Base-by-base conservation (phyloP, 2,797 vertebrate genomes). In the Vultur gryphus region DNA sequence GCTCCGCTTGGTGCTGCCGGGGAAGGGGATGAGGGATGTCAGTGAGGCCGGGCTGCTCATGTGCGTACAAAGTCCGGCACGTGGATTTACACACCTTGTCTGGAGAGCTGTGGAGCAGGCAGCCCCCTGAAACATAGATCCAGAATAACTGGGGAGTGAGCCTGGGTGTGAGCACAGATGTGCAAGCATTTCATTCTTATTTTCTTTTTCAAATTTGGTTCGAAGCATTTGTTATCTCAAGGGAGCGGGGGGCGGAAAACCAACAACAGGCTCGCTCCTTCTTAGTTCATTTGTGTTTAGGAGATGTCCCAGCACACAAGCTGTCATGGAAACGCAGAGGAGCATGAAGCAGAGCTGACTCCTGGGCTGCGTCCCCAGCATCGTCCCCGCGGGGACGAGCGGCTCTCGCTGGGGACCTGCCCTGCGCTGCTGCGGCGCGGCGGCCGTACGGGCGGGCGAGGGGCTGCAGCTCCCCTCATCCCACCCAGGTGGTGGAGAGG, bases 1-100 rank as follows among this genome's bases (percentile, higher is more conserved):
- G 4, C 29, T 66, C 1, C 1, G 33, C 41, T 67, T 6, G 8
- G 18, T 4, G 28, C 58, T 62, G 57, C 43, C 26, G 1, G 0
- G 81, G 44, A 37, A 41, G 25, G 20, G 46, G n/a, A 14, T 0
- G 18, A 54, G 52, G 39, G 10, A 3, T 35, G 44, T 7, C 5
- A 2, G 19, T 2, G 41, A 33, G 44, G 28, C 15, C 7, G 9
- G 39, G 69, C 43, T 65, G 77, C 49, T 82, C 5, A 0, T 33
- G 37, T 5, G 52, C 1, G 4, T 70, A 49, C 37, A 5, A 64
- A 71, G 33, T 39, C 16, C 2, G 2, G 35, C 12, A 11, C 2
- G 2, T 6, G 65, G 76, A 52, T 86, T 92, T 82, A 12, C 62
- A 78, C 54, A 15, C 51, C 70, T n/a, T 10, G 1, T 24, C 64